These are phyloP conservation scores for Bruchidius siliquastri DNA, from an alignment of 2,888 invertebrate genomes.

Conservation along the genomic window DNA sequence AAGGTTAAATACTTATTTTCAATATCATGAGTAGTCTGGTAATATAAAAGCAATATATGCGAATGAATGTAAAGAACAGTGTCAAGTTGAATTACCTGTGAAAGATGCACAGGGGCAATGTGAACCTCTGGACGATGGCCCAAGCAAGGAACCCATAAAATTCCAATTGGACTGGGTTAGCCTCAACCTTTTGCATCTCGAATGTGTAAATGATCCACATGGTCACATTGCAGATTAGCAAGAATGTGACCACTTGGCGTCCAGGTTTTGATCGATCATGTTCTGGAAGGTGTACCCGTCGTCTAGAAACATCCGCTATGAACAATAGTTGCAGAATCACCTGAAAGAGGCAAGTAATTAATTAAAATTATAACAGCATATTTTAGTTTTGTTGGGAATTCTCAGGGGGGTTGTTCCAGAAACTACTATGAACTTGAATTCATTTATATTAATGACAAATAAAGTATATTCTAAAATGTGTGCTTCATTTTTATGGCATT, in stretches of 20 bases:
- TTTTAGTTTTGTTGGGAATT: no score
- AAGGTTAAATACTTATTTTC: no score
- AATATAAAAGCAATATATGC: no score
- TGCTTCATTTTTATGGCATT: no score
- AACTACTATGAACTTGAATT: no score
- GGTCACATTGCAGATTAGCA: slow-evolving; percentile 91
- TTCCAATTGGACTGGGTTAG: slow-evolving; percentile 87
- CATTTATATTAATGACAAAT: no score
- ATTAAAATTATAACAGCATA: no score
- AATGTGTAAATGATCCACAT: slow-evolving; percentile 96
- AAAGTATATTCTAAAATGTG: no score
- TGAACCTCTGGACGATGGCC: slow-evolving; percentile 89
- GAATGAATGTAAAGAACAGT: no score
- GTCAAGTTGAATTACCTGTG: slow-evolving; percentile 55
- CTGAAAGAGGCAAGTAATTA: slow-evolving; percentile 41
- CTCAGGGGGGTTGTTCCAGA: no score
- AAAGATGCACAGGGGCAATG: slow-evolving; percentile 92
- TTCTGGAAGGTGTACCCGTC: slow-evolving; percentile 85
- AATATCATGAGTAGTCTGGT: no score
- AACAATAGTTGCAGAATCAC: slow-evolving; percentile 91
- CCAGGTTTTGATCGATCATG: slow-evolving; percentile 94
- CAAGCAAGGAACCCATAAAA: slow-evolving; percentile 92
- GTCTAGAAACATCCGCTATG: slow-evolving; percentile 87
- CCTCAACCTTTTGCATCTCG: slow-evolving; percentile 88
- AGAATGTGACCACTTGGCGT: slow-evolving; percentile 90